These are phyloP conservation scores for Oegoconia quadripuncta DNA, from an alignment of 2,888 invertebrate species.

Conservation along the genomic window DNA sequence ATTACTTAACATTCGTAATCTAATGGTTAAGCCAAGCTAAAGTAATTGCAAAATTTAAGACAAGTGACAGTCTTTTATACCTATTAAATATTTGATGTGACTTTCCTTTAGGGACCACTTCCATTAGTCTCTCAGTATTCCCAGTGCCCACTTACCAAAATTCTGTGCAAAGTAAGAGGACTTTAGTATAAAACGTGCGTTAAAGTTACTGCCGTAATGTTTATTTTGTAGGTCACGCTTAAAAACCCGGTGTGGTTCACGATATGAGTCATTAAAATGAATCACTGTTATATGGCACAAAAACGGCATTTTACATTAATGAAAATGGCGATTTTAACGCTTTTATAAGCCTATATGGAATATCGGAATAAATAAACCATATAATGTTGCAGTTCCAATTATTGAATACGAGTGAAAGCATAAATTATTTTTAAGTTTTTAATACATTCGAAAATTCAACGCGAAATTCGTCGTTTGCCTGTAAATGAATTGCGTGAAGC, in stretches of 20 bases:
- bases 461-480: conserved; percentile 33
- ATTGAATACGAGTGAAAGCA: not conserved
- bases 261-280: no score
- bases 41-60: no score
- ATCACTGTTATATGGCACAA: no score
- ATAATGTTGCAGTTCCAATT: no score
- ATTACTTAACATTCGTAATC: no score
- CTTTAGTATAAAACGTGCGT: not conserved
- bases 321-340: not conserved
- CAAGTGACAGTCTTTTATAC: not conserved
- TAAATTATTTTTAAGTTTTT: not conserved
- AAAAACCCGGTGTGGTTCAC: no score
- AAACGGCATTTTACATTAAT: not conserved
- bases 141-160: not conserved
- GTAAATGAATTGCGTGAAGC: conserved; percentile 12
- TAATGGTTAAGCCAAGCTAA: no score
- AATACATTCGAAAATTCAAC: conserved; percentile 4
- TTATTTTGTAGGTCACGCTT: not conserved
- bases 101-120: not conserved
- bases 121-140: not conserved
- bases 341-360: no score
- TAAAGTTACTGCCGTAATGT: not conserved
- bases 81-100: not conserved
- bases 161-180: not conserved
- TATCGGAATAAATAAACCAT: no score